Percentiles rank a stretch among this genome's conserved stretches.
phyloP scores from a whole-genome alignment of 2,797 vertebrate species.

The Darevskia nairensis region DNA sequence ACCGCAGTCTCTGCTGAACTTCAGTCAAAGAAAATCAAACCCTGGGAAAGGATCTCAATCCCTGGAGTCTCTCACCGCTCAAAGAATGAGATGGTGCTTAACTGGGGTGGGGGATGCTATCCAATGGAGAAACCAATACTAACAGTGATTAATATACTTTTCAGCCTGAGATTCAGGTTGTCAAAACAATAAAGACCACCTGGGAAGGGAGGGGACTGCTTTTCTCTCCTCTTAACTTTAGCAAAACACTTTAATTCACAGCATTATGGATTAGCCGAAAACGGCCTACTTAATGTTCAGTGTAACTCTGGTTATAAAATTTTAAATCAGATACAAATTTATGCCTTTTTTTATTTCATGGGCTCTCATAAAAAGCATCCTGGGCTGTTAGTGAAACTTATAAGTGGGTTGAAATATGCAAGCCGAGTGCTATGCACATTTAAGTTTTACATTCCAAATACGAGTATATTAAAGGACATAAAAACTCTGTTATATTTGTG shows the following conservation, averaged over 20 bases:
- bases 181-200: background rate
- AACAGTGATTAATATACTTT: background rate
- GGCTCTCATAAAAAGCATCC: slow-evolving; percentile 51
- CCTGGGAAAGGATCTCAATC: too few species aligned
- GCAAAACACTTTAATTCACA: slow-evolving; percentile 1
- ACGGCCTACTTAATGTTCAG: slow-evolving; percentile 57
- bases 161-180: background rate
- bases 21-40: too few species aligned
- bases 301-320: slow-evolving; percentile 66
- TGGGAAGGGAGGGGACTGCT: background rate
- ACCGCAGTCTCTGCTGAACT: too few species aligned
- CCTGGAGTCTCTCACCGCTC: too few species aligned
- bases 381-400: slow-evolving; percentile 65
- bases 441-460: slow-evolving; percentile 51
- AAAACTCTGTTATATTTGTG: slow-evolving; percentile 28
- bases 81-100: too few species aligned
- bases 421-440: slow-evolving; percentile 44
- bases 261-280: slow-evolving; percentile 45
- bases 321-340: slow-evolving; percentile 73
- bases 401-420: slow-evolving; percentile 55
- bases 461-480: slow-evolving; percentile 23
- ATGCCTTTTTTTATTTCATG: slow-evolving; percentile 63
- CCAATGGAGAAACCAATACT: too few species aligned
- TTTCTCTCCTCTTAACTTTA: background rate
- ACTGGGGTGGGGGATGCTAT: too few species aligned